Base-by-base conservation (phyloP, 2,797 vertebrate species). In the Simalia tracyae region DNA sequence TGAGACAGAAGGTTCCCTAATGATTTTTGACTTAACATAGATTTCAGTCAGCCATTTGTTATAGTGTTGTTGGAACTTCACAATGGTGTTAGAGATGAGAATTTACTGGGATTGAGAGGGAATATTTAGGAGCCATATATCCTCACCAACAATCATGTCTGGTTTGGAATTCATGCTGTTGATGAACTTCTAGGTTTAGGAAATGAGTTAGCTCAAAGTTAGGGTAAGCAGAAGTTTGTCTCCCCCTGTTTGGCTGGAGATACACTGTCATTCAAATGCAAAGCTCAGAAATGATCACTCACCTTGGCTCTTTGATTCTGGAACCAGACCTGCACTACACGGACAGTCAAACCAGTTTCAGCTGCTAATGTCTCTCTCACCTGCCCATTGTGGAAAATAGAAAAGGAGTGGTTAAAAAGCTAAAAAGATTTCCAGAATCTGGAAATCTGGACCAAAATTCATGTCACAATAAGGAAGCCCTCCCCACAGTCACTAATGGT, bases 301-400 rank as follows among this genome's bases (percentile, higher is more conserved):
- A 99, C 98, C 98, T 99, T 99, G 91, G 98, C 98, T 96, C 98
- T 98, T 95, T 99, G 98, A 95, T 99, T 99, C 96, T 99, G 98
- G 96, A 99, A 99, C 98, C 98, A 99, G 92, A 99, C 98, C 95
- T 99, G 98, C 1, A 99, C 98, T 86, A 99, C 98, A 19, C 98
- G 97, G 81, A 99, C 98, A 0, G 98, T 99, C 95, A 99, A 96
- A 59, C 98, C 98, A 1, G 98, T 99, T 97, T 99, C 98, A 5
- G 98, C 98, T 26, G 98, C 98, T 94, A 99, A 96, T 0, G 98
- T 98, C 96, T 99, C 98, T 95, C 98, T 98, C 54, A 99, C 98
- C 98, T 99, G 89, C 87, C 93, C 84, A 85, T 84, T 26, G 31
- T 7, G 24, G 61, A 91, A 63, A 93, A 46, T 1, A 0, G 31